Base-by-base conservation (phyloP, 2,888 invertebrate species). In the Idaea aversata region DNA sequence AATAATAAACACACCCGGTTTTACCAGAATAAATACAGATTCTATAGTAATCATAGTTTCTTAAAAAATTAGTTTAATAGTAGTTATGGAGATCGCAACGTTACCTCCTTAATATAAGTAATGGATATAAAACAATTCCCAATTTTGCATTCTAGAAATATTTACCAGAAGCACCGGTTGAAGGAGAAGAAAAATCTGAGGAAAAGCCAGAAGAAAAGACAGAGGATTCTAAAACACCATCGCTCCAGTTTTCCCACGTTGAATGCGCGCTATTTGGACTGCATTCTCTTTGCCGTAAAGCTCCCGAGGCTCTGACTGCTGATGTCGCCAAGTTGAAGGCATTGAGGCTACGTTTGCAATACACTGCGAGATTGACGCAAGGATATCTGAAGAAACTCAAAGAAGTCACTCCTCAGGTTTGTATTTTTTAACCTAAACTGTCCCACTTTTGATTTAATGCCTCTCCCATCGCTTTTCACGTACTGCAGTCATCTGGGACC, bases 311-410 rank as follows among this genome's bases (percentile, higher is more conserved):
- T 15, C 94, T 95, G 38, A 94, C 96, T 71, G 94, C 95, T 34
- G 96, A 97, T 79, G 95, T 96, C 13, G 88, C 91, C 13, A 94
- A 95, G 75, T 91, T 98, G 7, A 98, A 98, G 86, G 97, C 98
- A 79, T 96, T 99, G 77, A 95, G 97, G 71, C 90, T 96, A 61
- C 94, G 99, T 74, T 91, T 99, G 69, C 98, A 98, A 85, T 99
- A 98, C 87, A 97, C 99, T 81, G 98, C 98, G 0, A 94, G 98
- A 68, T 96, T 98, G 38, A 97, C 98, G 68, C 98, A 98, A 90
- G 98, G 97, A 70, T 98, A 93, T 74, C 90, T 91, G 6, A 96
- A 96, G 82, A 96, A 96, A 77, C 87, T 96, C 59, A 93, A 95
- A 66, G 95, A 95, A 88, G 95, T 93, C 62, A 94, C 93, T 61